phyloP scores from a whole-genome alignment of 2,797 vertebrate species.

The Phoxinus dragarum region DNA sequence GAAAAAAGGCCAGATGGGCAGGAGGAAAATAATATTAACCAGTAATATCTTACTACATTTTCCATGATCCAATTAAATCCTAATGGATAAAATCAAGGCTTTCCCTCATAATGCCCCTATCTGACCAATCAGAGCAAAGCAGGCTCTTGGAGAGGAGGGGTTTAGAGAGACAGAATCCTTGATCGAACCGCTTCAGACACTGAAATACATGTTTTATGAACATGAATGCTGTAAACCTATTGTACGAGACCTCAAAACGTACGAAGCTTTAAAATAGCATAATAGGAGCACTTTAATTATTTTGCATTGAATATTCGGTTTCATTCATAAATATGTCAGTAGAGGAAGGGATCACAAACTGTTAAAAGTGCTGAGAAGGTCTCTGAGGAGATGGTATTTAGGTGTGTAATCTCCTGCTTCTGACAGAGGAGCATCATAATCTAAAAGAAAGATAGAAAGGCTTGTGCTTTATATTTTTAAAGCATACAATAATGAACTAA shows the following conservation, averaged over 20 bases:
- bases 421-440: conserved; percentile 92
- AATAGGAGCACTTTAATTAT: neutral
- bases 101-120: neutral
- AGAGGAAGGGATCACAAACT: conserved; percentile 73
- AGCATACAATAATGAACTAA: too few relatives aligned
- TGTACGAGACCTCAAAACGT: neutral
- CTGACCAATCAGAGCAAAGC: neutral
- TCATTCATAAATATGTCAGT: neutral
- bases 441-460: conserved; percentile 68
- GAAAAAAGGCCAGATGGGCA: neutral
- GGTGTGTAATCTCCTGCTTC: conserved; percentile 94
- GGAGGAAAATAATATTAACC: neutral
- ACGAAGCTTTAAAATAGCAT: neutral
- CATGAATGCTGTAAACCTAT: neutral
- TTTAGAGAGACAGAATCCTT: neutral
- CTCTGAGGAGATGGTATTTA: conserved; percentile 89
- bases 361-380: conserved; percentile 81
- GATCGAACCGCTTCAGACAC: neutral
- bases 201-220: neutral
- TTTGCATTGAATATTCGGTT: neutral
- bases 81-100: neutral
- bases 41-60: neutral
- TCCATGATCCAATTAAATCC: neutral
- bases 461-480: neutral
- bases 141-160: neutral